These are phyloP conservation scores for Epicauta chinensis DNA, from an alignment of 1,140 invertebrate genomes.

Conservation along the genomic window DNA sequence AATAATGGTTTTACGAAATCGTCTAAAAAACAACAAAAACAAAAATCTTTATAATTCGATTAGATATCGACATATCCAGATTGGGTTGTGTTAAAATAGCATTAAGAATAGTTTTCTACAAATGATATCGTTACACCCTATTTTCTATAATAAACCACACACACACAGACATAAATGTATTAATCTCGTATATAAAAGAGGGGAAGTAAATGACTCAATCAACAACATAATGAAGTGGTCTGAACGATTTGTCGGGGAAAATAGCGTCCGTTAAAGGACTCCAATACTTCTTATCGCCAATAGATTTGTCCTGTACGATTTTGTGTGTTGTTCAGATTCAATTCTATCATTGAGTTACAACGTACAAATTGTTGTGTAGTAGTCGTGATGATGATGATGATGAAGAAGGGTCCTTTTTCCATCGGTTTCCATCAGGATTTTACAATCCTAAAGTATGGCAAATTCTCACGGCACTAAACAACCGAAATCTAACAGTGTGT, in stretches of 20 bases:
- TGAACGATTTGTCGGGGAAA: conserved; percentile 28
- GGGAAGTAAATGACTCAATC: conserved; percentile 39
- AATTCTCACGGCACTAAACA: conserved; percentile 31
- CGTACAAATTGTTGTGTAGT: conserved; percentile 26
- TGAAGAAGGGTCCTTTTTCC: conserved; percentile 14
- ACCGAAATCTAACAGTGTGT: conserved; percentile 22
- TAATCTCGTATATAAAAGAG: conserved; percentile 33
- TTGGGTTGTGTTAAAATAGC: too few species aligned
- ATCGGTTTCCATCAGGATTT: conserved; percentile 20
- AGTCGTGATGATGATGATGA: too few species aligned
- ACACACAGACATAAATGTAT: too few species aligned
- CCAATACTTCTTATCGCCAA: conserved; percentile 32
- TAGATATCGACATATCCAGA: too few species aligned
- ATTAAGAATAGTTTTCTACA: too few species aligned
- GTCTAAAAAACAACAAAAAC: too few species aligned
- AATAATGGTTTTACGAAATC: too few species aligned
- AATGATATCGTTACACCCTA: too few species aligned
- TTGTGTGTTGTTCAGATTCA: conserved; percentile 20
- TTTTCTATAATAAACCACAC: conserved; percentile 22
- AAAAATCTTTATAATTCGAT: too few species aligned
- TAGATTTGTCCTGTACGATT: conserved; percentile 25
- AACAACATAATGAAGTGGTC: conserved; percentile 38
- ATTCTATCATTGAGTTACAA: conserved; percentile 34
- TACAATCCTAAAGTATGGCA: conserved; percentile 29
- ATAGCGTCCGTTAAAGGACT: conserved; percentile 24